Base-by-base conservation (phyloP, 1,140 invertebrate species). In the Colletes latitarsis region DNA sequence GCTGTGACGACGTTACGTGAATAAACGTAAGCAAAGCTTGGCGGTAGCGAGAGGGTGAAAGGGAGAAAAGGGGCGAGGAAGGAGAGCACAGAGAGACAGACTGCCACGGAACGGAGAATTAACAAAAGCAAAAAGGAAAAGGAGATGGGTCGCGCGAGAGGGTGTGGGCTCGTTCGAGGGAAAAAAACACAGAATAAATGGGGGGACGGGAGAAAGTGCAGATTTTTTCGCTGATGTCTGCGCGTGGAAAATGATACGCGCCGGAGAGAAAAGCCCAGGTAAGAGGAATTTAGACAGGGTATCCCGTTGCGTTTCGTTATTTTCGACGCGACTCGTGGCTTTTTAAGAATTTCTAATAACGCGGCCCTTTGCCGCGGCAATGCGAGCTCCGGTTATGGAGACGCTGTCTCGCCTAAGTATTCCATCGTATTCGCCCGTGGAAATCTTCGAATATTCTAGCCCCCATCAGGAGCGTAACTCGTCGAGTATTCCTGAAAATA, bases 171-270 rank as follows among this genome's bases (percentile, higher is more conserved):
- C 8, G 8, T 30, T 43, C 43, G 43, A 9, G 43, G 43, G 43
- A 43, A 43, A 43, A 43, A 43, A 43, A 43, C 8, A 9, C 8
- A 9, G 43, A 43, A 43, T 0, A 43, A 43, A 5, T 6, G 43
- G 43, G 43, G 8, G 5, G 43, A n/a, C n/a, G 43, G 43, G 5
- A 5, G 43, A 9, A 43, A 73, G 43, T 67, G 58, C 30, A 64
- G 21, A 52, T 30, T 75, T 64, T 66, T 75, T 75, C 46, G 43
- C 49, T 66, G 21, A 41, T 76, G 63, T 68, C 49, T 75, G 69
- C 69, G 53, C 52, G 53, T 10, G 52, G 53, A 57, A 57, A 43
- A 43, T 71, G 52, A 57, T 57, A 71, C 69, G 39, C 12, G 39
- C 30, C 3, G 17, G 52, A 4, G 17, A 14, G 4, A 12, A 19